phyloP scores from a whole-genome alignment of 1,140 invertebrate genomes.

The Melitaea cinxia region DNA sequence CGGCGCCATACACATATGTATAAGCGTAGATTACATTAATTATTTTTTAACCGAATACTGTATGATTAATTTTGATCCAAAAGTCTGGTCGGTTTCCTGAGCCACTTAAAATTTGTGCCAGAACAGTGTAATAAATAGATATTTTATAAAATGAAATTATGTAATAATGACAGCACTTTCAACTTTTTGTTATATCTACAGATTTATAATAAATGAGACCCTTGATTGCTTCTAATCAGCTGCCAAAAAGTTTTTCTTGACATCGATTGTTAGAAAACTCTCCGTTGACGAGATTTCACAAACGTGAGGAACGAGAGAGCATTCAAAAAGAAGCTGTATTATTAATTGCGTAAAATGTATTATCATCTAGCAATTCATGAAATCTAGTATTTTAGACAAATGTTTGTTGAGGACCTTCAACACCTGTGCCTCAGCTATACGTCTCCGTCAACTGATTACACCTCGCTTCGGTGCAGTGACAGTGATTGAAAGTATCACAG shows the following conservation, averaged over 20 bases:
- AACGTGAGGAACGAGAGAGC: not conserved
- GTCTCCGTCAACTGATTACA: conserved; percentile 53
- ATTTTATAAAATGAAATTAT: too few species aligned
- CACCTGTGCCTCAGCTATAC: conserved; percentile 55
- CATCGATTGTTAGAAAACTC: not conserved
- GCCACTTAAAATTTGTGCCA: too few species aligned
- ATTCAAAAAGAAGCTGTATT: not conserved
- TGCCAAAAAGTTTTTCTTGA: not conserved
- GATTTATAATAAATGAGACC: not conserved
- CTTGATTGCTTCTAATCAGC: conserved; percentile 1
- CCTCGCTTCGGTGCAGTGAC: conserved; percentile 38
- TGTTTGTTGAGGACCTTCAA: conserved; percentile 59
- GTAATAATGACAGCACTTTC: not conserved
- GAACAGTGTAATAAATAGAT: too few species aligned
- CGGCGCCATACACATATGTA: too few species aligned
- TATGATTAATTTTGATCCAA: too few species aligned
- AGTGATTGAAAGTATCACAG: conserved; percentile 50
- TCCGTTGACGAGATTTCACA: not conserved
- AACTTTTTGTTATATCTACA: not conserved
- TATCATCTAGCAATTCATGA: conserved; percentile 15
- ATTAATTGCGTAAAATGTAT: not conserved
- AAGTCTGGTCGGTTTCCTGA: too few species aligned
- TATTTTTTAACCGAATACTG: too few species aligned
- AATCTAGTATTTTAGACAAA: conserved; percentile 55
- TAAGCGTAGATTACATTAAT: too few species aligned